Evolutionary conservation across 2,113 vertebrate genomes (phyloP).

Genomic region (Alosa alosa): DNA sequence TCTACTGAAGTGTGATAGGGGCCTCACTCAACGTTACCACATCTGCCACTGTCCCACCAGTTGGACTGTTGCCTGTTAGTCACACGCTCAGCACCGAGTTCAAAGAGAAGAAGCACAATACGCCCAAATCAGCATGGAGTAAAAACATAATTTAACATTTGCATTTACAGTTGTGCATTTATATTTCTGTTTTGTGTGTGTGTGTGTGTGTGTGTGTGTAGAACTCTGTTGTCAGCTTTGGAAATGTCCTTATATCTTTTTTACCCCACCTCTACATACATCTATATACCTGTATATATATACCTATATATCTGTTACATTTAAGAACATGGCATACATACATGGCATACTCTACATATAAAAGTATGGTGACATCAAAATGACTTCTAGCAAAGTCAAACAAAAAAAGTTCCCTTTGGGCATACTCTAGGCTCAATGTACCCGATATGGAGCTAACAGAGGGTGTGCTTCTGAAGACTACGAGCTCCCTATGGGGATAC

Average conservation of each 20-base stretch:
- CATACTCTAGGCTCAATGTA: not conserved
- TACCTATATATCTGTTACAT: not conserved
- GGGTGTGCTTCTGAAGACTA: not conserved
- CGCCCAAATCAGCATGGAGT: not conserved
- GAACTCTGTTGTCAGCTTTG: not conserved
- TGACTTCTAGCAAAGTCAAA: not conserved
- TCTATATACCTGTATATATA: no score
- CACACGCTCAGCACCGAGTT: constrained; percentile 12
- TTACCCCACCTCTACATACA: not conserved
- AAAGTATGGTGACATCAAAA: not conserved
- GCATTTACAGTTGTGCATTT: not conserved
- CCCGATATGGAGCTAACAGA: not conserved
- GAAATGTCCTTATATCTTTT: not conserved
- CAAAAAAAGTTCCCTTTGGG: not conserved
- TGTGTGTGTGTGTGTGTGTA: not conserved
- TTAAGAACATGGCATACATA: not conserved
- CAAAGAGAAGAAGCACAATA: not conserved
- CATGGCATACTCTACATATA: not conserved
- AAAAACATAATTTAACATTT: not conserved
- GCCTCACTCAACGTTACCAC: constrained; percentile 10
- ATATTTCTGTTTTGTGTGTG: not conserved
- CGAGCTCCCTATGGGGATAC: not conserved
- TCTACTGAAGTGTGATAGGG: constrained; percentile 24
- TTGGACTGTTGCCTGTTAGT: not conserved
- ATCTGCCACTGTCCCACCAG: constrained; percentile 16